phyloP scores from a whole-genome alignment of 2,888 invertebrate species.

The Empis stercorea region DNA sequence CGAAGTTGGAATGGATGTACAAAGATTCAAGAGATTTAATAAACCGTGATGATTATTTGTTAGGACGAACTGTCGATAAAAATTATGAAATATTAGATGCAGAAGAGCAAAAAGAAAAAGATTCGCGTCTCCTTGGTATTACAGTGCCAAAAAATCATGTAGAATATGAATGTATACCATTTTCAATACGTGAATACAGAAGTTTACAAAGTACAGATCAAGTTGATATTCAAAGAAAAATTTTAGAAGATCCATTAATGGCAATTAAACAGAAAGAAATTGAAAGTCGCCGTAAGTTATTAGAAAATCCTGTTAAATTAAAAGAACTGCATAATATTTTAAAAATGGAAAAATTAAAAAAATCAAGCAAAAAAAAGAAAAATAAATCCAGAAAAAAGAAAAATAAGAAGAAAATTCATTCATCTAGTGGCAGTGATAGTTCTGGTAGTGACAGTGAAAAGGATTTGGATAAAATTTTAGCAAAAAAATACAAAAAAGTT shows the following conservation, averaged over 20 bases:
- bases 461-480: conserved; percentile 54
- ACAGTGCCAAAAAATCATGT: conserved; percentile 48
- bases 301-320: conserved; percentile 85
- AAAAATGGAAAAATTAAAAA: conserved; percentile 38
- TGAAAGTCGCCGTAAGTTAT: conserved; percentile 67
- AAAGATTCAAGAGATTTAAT: conserved; percentile 39
- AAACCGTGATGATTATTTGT: conserved; percentile 77
- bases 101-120: conserved; percentile 39
- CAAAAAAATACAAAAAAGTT: conserved; percentile 55
- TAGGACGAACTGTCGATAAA: conserved; percentile 64
- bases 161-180: conserved; percentile 68
- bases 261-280: conserved; percentile 81
- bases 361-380: conserved; percentile 20
- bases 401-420: neutral
- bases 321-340: conserved; percentile 74
- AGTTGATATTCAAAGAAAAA: conserved; percentile 76
- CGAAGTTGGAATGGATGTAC: conserved; percentile 79
- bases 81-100: conserved; percentile 53
- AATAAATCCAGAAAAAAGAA: conserved; percentile 15
- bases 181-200: conserved; percentile 45
- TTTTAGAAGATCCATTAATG: conserved; percentile 86
- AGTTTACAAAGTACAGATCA: conserved; percentile 45
- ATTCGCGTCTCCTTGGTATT: conserved; percentile 23
- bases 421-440: conserved; percentile 6
- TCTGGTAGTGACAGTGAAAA: conserved; percentile 22